Evolutionary conservation across 2,888 invertebrate species (phyloP).

Genomic region (Drosophila histrio): DNA sequence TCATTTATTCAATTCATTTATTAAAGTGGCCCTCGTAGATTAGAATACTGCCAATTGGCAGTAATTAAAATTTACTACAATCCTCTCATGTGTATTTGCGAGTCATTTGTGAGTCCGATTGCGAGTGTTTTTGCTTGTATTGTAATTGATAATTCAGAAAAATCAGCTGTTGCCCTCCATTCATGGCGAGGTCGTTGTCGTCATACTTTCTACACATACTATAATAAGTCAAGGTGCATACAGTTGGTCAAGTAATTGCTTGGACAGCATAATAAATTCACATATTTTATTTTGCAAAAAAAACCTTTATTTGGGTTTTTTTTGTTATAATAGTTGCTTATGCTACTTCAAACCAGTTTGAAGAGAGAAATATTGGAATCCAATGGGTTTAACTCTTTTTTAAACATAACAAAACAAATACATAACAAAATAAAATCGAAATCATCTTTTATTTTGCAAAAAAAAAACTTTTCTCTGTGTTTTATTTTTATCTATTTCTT

Average conservation of each 20-base stretch:
- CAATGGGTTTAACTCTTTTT: too few relatives aligned
- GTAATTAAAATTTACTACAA: slow-evolving; percentile 60
- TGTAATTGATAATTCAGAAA: slow-evolving; percentile 26
- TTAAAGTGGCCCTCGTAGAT: slow-evolving; percentile 52
- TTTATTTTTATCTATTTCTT: too few relatives aligned
- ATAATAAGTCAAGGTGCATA: not conserved
- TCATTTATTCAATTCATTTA: slow-evolving; percentile 61
- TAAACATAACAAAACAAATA: not conserved
- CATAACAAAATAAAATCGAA: not conserved
- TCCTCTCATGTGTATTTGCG: slow-evolving; percentile 5
- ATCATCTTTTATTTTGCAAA: too few relatives aligned
- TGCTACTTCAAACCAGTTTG: too few relatives aligned
- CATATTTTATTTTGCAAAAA: too few relatives aligned
- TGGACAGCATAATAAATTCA: not conserved
- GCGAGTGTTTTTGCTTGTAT: slow-evolving; percentile 12
- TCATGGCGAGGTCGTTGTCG: slow-evolving; percentile 47
- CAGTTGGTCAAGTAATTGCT: not conserved
- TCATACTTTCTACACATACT: slow-evolving; percentile 17
- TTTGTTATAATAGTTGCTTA: too few relatives aligned
- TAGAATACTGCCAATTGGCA: slow-evolving; percentile 50
- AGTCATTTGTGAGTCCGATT: slow-evolving; percentile 3
- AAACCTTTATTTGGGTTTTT: too few relatives aligned
- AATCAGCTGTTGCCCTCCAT: slow-evolving; percentile 45
- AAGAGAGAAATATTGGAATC: too few relatives aligned
- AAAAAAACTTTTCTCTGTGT: too few relatives aligned